phyloP scores from a whole-genome alignment of 2,797 vertebrate genomes.

The Melanotaenia maccullochi region DNA sequence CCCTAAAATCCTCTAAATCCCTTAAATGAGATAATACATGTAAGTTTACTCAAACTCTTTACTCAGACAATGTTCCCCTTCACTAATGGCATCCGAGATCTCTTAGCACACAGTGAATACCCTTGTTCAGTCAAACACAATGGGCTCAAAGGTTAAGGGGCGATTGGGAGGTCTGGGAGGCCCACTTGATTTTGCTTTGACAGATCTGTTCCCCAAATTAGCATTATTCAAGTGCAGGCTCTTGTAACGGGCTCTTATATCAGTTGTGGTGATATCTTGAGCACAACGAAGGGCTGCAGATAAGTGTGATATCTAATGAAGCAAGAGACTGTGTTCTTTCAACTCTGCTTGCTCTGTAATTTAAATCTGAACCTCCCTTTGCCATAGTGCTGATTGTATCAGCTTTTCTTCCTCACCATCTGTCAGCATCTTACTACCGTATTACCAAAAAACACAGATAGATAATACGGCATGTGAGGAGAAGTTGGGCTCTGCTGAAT shows the following conservation, averaged over 20 bases:
- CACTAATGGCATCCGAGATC: not conserved
- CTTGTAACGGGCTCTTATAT: not conserved
- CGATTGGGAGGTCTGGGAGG: conserved; percentile 21
- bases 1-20: no score
- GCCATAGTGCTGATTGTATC: conserved; percentile 50
- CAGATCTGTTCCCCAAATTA: conserved; percentile 1
- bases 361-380: conserved; percentile 37
- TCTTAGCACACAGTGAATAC: conserved; percentile 7
- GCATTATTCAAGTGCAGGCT: conserved; percentile 16
- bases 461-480: conserved; percentile 46
- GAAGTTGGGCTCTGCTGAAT: conserved; percentile 26
- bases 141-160: conserved; percentile 60
- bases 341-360: conserved; percentile 38
- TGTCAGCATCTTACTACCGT: conserved; percentile 49
- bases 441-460: conserved; percentile 49
- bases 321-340: conserved; percentile 42
- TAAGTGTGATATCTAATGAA: conserved; percentile 29
- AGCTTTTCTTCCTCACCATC: conserved; percentile 38
- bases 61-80: not conserved
- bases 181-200: not conserved
- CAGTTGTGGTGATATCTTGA: not conserved
- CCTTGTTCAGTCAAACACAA: conserved; percentile 9
- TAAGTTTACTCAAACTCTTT: no score
- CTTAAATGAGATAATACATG: no score
- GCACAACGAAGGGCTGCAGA: conserved; percentile 16